Evolutionary conservation across 2,113 vertebrate genomes (phyloP), one percentile per base, ranked within the genome.

Genomic region (Sapayoa aenigma): DNA sequence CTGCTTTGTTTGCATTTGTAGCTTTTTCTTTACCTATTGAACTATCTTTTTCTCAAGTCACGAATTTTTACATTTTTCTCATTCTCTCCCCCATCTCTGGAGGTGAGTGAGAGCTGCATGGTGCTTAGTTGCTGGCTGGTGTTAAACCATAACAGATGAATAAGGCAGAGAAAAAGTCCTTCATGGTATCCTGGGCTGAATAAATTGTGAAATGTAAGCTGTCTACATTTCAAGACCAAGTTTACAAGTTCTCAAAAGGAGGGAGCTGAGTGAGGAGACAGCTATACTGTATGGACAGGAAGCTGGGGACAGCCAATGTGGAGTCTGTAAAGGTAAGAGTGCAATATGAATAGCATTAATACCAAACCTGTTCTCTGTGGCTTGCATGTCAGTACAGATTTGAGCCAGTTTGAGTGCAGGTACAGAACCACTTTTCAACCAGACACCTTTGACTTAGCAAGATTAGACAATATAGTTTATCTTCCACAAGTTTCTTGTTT

Each of bases 1-100:
- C 66, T 37, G 15, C 15, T 59, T 73, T 44, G 9, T 31, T 37
- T 67, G 31, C 1, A 0, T 1, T 0, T 53, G 8, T 46, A 33
- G 37, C 14, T 67, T 39, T 74, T 67, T 14, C 27, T 89, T 44
- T 24, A 33, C 11, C 20, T 7, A 6, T 68, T 60, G 21, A 75
- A 25, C 7, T 24, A 12, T 60, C 52, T 30, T 67, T 31, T 11
- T n/a, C 24, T 41, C 17, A 47, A 53, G 6, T 5, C 53, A n/a
- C 22, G 33, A 9, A 22, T 52, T 28, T 60, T 65, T n/a, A 24
- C 9, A n/a, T 24, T 83, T 68, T 47, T 41, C 39, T 44, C 10
- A 42, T 58, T 73, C 41, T 66, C 23, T 66, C 9, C 6, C 14
- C 14, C 19, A 11, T 41, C 39, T 59, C 53, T n/a, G 33, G 33